Base-by-base conservation (phyloP, 2,888 invertebrate species). In the Argyresthia goedartella region DNA sequence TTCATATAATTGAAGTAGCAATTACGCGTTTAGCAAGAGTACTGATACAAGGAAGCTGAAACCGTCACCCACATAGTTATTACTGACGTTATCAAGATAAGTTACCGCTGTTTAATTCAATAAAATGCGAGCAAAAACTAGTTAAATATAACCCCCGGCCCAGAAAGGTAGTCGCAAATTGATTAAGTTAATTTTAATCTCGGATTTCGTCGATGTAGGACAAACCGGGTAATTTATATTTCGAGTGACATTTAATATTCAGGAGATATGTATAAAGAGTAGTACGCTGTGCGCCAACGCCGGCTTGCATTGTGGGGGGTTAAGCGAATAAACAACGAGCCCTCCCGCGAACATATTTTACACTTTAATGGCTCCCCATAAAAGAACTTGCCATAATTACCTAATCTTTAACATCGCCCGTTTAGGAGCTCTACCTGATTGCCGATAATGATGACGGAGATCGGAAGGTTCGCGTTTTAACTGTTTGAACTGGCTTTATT, bases 371-470 rank as follows among this genome's bases (percentile, higher is more conserved):
- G 71, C 67, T 61, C 66, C 73, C 81, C 77, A 78, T 81, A 78
- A 80, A 79, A 70, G 77, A 76, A 68, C 71, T 62, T 69, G 65
- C 66, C 67, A 79, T 82, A 82, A 82, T 82, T 75, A 67, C 71
- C 73, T 73, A 75, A 81, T 77, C 71, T 72, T 71, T 72, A 73
- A 73, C 64, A 62, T 67, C 68, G 60, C 58, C 60, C 64, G 67
- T 59, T 69, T 73, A 73, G 78, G 76, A 73, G 76, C 76, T 79
- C 76, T 64, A 57, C 46, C 56, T 42, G 52, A 52, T 50, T 52
- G 59, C 60, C 58, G 62, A 62, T 64, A 64, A 61, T 54, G 59
- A 60, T 58, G 61, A 62, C 64, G 64, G 60, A n/a, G 62, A 65
- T 66, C 57, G 60, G 59, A 57, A 54, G 50, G 59, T 59, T 60